Base-by-base conservation (phyloP, 2,888 invertebrate species). In the Cerastis rubricosa region DNA sequence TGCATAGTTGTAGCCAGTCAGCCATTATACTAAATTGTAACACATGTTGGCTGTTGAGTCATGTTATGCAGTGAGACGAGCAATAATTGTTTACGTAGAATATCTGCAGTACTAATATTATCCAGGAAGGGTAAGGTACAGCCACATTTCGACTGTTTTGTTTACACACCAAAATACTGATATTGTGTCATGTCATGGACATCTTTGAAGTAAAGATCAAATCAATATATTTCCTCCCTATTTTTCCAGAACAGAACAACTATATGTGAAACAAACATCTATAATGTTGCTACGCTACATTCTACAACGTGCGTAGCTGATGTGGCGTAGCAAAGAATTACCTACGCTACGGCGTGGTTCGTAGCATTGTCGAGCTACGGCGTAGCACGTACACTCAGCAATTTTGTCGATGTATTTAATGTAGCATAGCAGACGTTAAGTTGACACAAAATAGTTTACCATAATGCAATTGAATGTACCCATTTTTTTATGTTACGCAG, bases 1-100 rank as follows among this genome's bases (percentile, higher is more conserved):
- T 81, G 76, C 76, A 67, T 72, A 40, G 69, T 68, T 66, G 29
- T 45, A 73, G 43, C 63, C 67, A 68, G 51, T 45, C 25, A 70
- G 19, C n/a, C 35, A 49, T 72, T 59, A 70, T 43, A 68, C 43
- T 81, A 54, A 68, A 85, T 71, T 59, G 57, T 7, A 14, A 63
- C 61, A 66, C 35, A 19, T 47, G 54, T 51, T n/a, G 8, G 29
- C 9, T n/a, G 63, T 66, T 71, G 40, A 67, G 17, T 25, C 57
- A 63, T 67, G 57, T 67, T 25, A 84, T 59, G 17, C 22, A 59
- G 17, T 59, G 43, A 49, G 43, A 35, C 1, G n/a, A n/a, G 1
- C 6, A 11, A 35, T 19, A 19, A 19, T 19, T n/a, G 43, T 3
- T 19, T 35, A 1, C n/a, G n/a, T 63, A 45, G 9, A 22, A 43